Percentiles rank a stretch among this genome's conserved stretches.
Evolutionary conservation across 2,797 vertebrate genomes (phyloP).

Genomic region (Sebastes miniatus): DNA sequence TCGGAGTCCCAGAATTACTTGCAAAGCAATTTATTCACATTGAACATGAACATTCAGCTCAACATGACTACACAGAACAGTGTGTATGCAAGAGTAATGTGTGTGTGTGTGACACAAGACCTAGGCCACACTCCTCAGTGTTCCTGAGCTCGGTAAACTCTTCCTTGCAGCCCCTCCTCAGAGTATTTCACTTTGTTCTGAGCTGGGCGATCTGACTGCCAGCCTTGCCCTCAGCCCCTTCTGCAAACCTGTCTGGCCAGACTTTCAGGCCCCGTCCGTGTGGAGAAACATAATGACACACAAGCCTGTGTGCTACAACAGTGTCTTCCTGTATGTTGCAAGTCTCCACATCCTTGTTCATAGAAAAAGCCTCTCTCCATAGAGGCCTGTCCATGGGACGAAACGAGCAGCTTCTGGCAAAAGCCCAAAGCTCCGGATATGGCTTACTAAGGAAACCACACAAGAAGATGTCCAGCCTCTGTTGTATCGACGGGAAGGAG

Average conservation of each 20-base stretch:
- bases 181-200: constrained; percentile 1
- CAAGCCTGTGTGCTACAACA: background rate
- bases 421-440: background rate
- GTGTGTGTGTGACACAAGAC: background rate
- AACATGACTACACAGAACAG: background rate
- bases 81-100: background rate
- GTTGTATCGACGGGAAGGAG: background rate
- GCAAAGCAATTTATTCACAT: background rate
- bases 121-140: background rate
- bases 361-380: background rate
- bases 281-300: background rate
- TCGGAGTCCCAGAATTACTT: background rate
- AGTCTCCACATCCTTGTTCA: background rate
- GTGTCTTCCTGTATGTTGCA: background rate
- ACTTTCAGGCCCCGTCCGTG: background rate
- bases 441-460: background rate
- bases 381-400: background rate
- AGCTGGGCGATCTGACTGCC: background rate
- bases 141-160: constrained; percentile 16
- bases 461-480: background rate
- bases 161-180: constrained; percentile 7
- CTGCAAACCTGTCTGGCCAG: constrained; percentile 5
- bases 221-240: constrained; percentile 1
- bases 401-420: background rate
- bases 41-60: no score